A percentile compares a stretch with the other conserved stretches of the same genome.
Conservation (phyloP, 2,797 vertebrate genomes). For the Chiloscyllium punctatum region DNA sequence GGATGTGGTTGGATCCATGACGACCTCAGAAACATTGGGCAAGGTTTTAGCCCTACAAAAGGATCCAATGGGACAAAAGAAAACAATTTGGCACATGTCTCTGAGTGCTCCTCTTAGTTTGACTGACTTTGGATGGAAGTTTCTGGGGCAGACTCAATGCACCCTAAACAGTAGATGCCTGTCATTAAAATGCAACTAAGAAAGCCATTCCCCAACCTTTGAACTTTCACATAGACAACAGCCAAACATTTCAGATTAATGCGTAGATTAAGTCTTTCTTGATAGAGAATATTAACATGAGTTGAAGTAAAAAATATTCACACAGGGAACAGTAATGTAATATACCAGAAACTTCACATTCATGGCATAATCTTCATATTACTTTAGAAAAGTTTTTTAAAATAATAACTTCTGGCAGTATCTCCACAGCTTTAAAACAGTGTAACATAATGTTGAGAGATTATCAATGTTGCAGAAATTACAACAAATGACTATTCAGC, state of each 20-base stretch:
- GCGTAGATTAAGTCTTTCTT: not conserved
- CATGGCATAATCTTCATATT: not conserved
- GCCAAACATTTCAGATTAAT: not conserved
- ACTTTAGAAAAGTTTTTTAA: not conserved
- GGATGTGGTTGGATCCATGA: too few relatives aligned
- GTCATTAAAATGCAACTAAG: too few relatives aligned
- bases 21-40: too few relatives aligned
- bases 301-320: not conserved
- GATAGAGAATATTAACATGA: not conserved
- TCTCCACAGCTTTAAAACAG: not conserved
- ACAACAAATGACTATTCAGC: not conserved
- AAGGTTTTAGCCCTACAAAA: too few relatives aligned
- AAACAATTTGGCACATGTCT: too few relatives aligned
- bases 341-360: not conserved
- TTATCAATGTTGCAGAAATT: not conserved
- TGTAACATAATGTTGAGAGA: not conserved
- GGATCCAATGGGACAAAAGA: too few relatives aligned
- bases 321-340: not conserved
- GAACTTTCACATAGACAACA: not conserved
- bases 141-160: too few relatives aligned
- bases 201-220: too few relatives aligned
- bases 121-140: too few relatives aligned
- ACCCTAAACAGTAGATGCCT: too few relatives aligned
- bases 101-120: too few relatives aligned
- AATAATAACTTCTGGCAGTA: not conserved